Base-by-base conservation (phyloP, 2,113 vertebrate species). In the Tor tambroides region DNA sequence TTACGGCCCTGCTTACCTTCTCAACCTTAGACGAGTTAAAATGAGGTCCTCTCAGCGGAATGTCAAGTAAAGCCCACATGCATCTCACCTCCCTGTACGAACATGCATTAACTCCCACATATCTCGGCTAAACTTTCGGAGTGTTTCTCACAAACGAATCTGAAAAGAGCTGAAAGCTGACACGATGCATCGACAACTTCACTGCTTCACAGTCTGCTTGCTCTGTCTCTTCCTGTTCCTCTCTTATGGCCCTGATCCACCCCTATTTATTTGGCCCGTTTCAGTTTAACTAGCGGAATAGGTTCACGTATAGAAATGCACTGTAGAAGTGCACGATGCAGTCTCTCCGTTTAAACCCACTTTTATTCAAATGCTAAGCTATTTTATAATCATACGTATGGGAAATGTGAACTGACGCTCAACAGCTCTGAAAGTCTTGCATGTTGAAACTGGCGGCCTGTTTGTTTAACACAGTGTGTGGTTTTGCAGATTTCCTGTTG, bases 401-500 rank as follows among this genome's bases (percentile, higher is more conserved):
- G 49, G 69, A 87, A 84, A 46, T 86, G 80, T 87, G 89, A 87
- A 67, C 86, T 88, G 89, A 89, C 82, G 59, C 91, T 89, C 87
- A 88, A 80, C 83, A 61, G 85, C 84, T 56, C 81, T 51, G 23
- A 38, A 5, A 41, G 35, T 84, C 87, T 86, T 88, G 78, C 94
- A 61, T 95, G 94, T 94, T 94, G 93, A 94, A 95, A 96, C 94
- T 91, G 85, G 93, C 89, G 14, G 89, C 49, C 85, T 76, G 90
- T 81, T 92, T 90, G 90, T 93, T 91, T 91, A 86, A 93, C 89
- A 86, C 85, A 90, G 76, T 76, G 83, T 95, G 95, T 91, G 95
- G 95, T 95, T 95, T 94, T 91, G 91, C 92, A 90, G 90, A 93
- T 92, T 94, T 96, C 95, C 95, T 96, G 95, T 96, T 95, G 94